These are phyloP conservation scores for Lissonota sp. DNA, from an alignment of 2,888 invertebrate genomes.

Conservation along the genomic window DNA sequence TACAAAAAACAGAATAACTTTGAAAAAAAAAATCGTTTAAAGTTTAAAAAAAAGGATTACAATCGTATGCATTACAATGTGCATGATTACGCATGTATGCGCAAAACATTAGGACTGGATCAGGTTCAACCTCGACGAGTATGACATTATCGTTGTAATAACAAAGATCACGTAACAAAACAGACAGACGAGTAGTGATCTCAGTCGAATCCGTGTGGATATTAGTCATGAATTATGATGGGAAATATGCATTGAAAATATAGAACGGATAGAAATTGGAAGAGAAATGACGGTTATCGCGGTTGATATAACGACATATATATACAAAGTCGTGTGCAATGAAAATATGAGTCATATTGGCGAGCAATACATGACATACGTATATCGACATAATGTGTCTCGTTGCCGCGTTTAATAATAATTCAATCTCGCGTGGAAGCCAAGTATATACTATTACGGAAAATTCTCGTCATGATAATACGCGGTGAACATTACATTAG, in stretches of 20 bases:
- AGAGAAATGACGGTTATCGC: slow-evolving; percentile 58
- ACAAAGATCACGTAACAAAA: slow-evolving; percentile 7
- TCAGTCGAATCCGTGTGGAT: background rate
- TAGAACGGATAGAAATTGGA: slow-evolving; percentile 46
- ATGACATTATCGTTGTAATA: background rate
- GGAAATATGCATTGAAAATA: background rate
- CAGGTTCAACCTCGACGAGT: background rate
- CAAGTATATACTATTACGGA: slow-evolving; percentile 19
- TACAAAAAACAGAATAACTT: too few relatives aligned
- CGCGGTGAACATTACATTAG: slow-evolving; percentile 31
- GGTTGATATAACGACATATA: slow-evolving; percentile 23
- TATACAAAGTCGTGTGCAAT: background rate
- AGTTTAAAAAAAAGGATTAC: too few relatives aligned
- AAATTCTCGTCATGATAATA: slow-evolving; percentile 1
- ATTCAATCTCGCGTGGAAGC: slow-evolving; percentile 28
- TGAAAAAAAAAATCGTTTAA: too few relatives aligned
- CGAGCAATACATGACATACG: slow-evolving; percentile 56
- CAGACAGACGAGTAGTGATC: slow-evolving; percentile 33
- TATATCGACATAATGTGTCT: slow-evolving; percentile 40
- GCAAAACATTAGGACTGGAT: background rate
- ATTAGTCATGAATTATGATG: background rate
- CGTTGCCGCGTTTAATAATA: slow-evolving; percentile 50
- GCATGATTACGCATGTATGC: background rate
- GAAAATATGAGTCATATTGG: slow-evolving; percentile 66
- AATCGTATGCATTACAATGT: background rate